Evolutionary conservation across 2,113 vertebrate species (phyloP).

Genomic region (Coturnix japonica): DNA sequence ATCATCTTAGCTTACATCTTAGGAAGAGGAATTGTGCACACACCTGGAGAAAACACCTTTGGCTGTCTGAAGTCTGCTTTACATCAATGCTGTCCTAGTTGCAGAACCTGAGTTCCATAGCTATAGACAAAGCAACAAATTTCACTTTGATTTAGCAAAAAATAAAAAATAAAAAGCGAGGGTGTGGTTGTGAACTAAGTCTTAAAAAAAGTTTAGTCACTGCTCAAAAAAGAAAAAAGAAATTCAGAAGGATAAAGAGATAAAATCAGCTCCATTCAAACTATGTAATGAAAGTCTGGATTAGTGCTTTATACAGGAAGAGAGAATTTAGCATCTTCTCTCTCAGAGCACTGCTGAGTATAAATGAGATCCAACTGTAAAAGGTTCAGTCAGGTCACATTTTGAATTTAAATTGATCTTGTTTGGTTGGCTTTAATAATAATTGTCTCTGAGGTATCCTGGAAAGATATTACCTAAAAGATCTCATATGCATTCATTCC

Average conservation of each 20-base stretch:
- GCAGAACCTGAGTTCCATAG: rapidly evolving
- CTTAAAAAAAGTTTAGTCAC: neutral
- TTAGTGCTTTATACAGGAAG: conserved; percentile 1
- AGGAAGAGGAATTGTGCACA: neutral
- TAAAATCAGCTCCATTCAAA: conserved; percentile 17
- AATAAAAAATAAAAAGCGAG: neutral
- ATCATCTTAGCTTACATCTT: neutral
- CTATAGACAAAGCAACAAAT: neutral
- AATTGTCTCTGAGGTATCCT: neutral
- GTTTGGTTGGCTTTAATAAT: conserved; percentile 13
- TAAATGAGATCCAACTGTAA: neutral
- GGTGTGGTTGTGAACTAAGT: neutral
- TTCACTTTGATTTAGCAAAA: neutral
- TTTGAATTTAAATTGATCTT: conserved; percentile 37
- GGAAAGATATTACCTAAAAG: neutral
- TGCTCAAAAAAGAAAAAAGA: neutral
- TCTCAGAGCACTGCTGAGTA: neutral
- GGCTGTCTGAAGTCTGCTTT: too few relatives aligned
- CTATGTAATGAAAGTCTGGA: neutral
- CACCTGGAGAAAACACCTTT: neutral
- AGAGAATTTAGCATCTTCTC: neutral
- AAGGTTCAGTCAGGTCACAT: neutral
- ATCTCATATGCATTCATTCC: neutral
- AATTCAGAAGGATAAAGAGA: neutral
- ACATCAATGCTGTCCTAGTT: neutral